Evolutionary conservation across 2,797 vertebrate genomes (phyloP).

Genomic region (Oceanodroma leucorhoa): DNA sequence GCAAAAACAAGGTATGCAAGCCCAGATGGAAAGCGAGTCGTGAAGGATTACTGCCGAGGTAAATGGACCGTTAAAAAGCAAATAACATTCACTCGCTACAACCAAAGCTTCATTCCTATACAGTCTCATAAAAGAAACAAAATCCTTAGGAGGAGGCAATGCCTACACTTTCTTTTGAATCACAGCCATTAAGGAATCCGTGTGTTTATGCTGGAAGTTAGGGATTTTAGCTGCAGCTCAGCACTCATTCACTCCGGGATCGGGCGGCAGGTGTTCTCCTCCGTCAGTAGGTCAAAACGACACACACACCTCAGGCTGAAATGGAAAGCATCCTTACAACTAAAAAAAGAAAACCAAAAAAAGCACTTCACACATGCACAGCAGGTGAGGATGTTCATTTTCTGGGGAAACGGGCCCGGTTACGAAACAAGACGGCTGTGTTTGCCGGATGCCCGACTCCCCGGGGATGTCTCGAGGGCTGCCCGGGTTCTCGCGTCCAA

Average conservation of each 20-base stretch:
- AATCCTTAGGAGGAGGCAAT: background rate
- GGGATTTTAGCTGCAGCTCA: background rate
- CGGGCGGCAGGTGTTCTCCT: background rate
- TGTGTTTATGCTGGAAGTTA: background rate
- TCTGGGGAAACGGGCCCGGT: background rate
- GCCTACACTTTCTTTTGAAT: background rate
- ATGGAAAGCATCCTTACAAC: background rate
- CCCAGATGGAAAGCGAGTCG: conserved; percentile 23
- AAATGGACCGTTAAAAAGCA: conserved; percentile 56
- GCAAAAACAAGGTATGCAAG: conserved; percentile 32
- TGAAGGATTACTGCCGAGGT: conserved; percentile 33
- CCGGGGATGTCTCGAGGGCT: background rate
- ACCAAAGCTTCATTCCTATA: background rate
- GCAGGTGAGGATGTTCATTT: background rate
- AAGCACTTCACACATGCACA: background rate
- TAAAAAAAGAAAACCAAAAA: background rate
- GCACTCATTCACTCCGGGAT: accelerated
- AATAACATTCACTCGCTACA: background rate
- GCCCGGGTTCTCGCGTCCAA: background rate
- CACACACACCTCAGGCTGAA: background rate
- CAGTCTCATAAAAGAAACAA: background rate
- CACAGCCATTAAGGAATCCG: background rate
- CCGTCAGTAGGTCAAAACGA: background rate
- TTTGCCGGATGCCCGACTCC: background rate
- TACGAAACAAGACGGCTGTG: background rate